Evolutionary conservation across 1,140 invertebrate species (phyloP).

Genomic region (Drosophila nigromelanica): DNA sequence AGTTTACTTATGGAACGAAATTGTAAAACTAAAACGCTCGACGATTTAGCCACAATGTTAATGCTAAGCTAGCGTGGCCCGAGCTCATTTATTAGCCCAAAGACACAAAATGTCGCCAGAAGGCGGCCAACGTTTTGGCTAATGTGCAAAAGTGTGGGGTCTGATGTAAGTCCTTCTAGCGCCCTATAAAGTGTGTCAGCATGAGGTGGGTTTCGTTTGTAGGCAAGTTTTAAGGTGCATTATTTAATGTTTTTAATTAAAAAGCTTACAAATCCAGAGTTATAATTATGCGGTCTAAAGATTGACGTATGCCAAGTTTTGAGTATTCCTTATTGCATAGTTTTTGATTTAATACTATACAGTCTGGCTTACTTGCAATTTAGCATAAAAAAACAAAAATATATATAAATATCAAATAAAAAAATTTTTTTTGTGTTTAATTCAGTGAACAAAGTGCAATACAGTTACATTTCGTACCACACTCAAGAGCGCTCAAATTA

Average conservation of each 20-base stretch:
- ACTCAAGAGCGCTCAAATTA: conserved; percentile 48
- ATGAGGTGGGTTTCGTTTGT: neutral
- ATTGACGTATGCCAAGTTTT: conserved; percentile 48
- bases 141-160: conserved; percentile 40
- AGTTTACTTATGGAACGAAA: conserved; percentile 31
- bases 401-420: neutral
- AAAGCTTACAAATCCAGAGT: neutral
- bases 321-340: conserved; percentile 73
- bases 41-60: conserved; percentile 62
- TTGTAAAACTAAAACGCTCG: conserved; percentile 73
- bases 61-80: conserved; percentile 65
- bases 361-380: conserved; percentile 53
- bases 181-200: conserved; percentile 26
- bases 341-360: conserved; percentile 47
- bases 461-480: neutral
- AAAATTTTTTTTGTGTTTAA: too few relatives aligned
- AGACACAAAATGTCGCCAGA: conserved; percentile 56
- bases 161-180: conserved; percentile 11
- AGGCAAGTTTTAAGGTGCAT: conserved; percentile 35
- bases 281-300: neutral
- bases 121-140: conserved; percentile 25
- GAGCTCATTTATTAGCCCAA: conserved; percentile 68
- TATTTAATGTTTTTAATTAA: conserved; percentile 24
- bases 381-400: conserved; percentile 32
- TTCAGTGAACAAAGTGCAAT: neutral